Evolutionary conservation across 1,140 invertebrate genomes (phyloP), one percentile per base, ranked within the genome.

Genomic region (Stenopsyche tienmushanensis): DNA sequence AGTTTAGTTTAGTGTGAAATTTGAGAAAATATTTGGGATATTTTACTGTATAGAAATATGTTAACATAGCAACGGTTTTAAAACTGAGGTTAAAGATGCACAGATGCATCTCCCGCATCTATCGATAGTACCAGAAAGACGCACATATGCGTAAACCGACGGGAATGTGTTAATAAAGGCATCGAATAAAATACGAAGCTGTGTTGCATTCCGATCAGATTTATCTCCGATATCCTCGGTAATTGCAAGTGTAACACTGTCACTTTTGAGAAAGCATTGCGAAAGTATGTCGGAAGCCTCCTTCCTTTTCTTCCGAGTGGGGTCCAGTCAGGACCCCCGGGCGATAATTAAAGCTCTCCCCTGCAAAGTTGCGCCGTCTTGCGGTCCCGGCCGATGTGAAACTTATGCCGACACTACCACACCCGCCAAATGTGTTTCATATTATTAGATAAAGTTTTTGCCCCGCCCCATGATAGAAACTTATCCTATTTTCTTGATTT

Each of bases 391-490:
- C 17, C 15, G 24, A 55, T 29, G 9, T 24, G 34, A 18, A 29
- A 55, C 23, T 25, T 55, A 21, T 55, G 23, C 52, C 20, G 21
- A n/a, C 45, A 44, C 26, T 15, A 17, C 24, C 49, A 45, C 49
- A 53, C 49, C 49, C 49, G 62, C 29, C 45, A 53, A 64, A 64
- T 64, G 52, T 64, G 62, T 64, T 64, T 64, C 62, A 54, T 54
- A 64, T 64, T 64, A 64, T 64, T 64, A 64, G 62, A 64, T 54
- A 53, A 64, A 64, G 62, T 64, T 64, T 64, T 64, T 64, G 62
- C 62, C 52, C 26, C 20, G 13, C 5, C 29, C 29, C 5, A 34
- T 23, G 20, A 49, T 24, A 20, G 44, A 54, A 64, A 64, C 62
- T 64, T 64, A 64, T 64, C 62, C 29, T 49, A 52, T 64, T n/a